A percentile compares a stretch with the other conserved stretches of the same genome.
phyloP scores from a whole-genome alignment of 2,113 vertebrate species.

The Pachypanchax playfairii region DNA sequence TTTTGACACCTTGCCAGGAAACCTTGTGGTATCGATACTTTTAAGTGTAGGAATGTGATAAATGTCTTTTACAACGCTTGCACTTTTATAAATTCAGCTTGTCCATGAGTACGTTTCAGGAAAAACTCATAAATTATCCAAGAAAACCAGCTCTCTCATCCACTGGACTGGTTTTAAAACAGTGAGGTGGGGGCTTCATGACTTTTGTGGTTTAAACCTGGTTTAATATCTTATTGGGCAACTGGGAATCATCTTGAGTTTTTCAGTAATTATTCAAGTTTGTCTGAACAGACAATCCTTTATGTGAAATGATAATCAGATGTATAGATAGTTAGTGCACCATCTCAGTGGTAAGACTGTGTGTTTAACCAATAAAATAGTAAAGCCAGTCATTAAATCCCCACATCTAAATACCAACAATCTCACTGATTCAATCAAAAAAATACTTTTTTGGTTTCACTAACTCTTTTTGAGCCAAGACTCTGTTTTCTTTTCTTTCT shows the following conservation, averaged over 20 bases:
- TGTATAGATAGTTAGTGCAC: conserved; percentile 8
- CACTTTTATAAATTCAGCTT: conserved; percentile 19
- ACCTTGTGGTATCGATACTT: conserved; percentile 24
- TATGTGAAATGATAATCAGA: conserved; percentile 6
- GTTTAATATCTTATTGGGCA: neutral
- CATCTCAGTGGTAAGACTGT: conserved; percentile 3
- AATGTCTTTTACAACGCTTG: conserved; percentile 56
- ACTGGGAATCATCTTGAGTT: conserved; percentile 19
- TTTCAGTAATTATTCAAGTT: conserved; percentile 9
- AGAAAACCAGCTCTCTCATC: conserved; percentile 19
- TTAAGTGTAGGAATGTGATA: conserved; percentile 48
- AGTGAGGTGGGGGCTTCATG: too few species aligned
- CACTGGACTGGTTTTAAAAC: conserved; percentile 20
- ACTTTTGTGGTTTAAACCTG: too few species aligned
- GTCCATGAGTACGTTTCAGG: conserved; percentile 37
- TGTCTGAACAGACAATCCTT: conserved; percentile 4
- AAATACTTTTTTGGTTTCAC: conserved; percentile 61
- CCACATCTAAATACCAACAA: conserved; percentile 37
- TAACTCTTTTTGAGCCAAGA: conserved; percentile 34
- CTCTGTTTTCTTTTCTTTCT: conserved; percentile 45
- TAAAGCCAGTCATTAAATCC: conserved; percentile 16
- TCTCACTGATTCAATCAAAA: conserved; percentile 46
- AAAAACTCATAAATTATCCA: conserved; percentile 20
- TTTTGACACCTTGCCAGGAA: conserved; percentile 60
- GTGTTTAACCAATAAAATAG: conserved; percentile 25